Conservation (phyloP, 2,113 vertebrate species). For the Thalassoma bifasciatum region DNA sequence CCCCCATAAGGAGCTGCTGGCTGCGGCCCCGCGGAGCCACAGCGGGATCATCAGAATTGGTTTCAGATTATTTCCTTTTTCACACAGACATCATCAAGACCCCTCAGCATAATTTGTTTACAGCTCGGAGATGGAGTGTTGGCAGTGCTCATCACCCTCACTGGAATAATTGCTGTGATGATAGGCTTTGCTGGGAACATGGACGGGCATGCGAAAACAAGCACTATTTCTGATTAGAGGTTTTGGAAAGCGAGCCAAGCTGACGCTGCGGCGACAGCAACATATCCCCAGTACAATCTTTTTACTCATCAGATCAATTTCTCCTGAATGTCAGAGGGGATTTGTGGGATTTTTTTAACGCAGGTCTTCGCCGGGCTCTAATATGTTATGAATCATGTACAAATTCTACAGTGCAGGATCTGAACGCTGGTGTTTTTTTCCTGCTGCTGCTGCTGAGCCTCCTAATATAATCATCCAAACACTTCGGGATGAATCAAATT, state of each 20-base stretch:
- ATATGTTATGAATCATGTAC: slow-evolving; percentile 5
- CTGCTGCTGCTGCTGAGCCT: background rate
- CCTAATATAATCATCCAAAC: background rate
- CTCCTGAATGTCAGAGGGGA: slow-evolving; percentile 44
- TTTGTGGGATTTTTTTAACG: background rate
- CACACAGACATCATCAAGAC: slow-evolving; percentile 56
- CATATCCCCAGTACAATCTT: slow-evolving; percentile 16
- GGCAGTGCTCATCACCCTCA: slow-evolving; percentile 58
- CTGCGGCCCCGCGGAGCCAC: slow-evolving; percentile 31
- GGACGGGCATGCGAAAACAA: slow-evolving; percentile 65
- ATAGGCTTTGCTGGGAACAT: slow-evolving; percentile 65
- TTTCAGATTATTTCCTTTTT: slow-evolving; percentile 58
- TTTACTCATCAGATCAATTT: slow-evolving; percentile 47
- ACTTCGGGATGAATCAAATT: slow-evolving; percentile 8
- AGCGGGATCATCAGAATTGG: slow-evolving; percentile 50
- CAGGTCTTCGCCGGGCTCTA: slow-evolving; percentile 8
- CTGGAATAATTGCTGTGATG: slow-evolving; percentile 77
- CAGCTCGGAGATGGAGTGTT: slow-evolving; percentile 64
- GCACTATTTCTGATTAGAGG: slow-evolving; percentile 61
- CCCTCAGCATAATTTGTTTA: slow-evolving; percentile 75
- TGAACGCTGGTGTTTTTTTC: background rate
- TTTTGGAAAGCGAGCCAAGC: slow-evolving; percentile 39
- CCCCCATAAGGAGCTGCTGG: slow-evolving; percentile 24
- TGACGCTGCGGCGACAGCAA: slow-evolving; percentile 4
- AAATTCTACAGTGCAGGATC: slow-evolving; percentile 32